Conservation (phyloP, 2,888 invertebrate species). For the Drosophila differens region DNA sequence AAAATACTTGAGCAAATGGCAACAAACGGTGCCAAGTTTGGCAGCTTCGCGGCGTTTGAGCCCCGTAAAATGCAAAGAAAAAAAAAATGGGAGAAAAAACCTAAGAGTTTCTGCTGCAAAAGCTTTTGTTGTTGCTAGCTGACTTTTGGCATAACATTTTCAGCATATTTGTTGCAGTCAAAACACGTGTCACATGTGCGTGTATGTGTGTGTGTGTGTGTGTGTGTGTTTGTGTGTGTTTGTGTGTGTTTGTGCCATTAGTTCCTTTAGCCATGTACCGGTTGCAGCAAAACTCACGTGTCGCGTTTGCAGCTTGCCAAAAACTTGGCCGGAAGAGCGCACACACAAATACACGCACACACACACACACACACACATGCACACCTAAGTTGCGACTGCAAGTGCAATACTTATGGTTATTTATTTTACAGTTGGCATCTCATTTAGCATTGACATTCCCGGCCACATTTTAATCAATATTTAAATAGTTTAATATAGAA, state of each 20-base stretch:
- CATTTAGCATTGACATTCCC: constrained; percentile 41
- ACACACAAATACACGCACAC: constrained; percentile 13
- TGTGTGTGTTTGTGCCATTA: constrained; percentile 56
- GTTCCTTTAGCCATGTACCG: constrained; percentile 71
- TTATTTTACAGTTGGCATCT: constrained; percentile 39
- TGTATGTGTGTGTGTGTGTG: constrained; percentile 33
- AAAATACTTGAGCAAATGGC: constrained; percentile 78
- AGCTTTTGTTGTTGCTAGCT: constrained; percentile 40
- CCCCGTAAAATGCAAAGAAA: constrained; percentile 65
- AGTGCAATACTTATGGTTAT: constrained; percentile 52
- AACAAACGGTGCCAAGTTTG: constrained; percentile 79
- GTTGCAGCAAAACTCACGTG: constrained; percentile 71
- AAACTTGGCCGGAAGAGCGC: constrained; percentile 67
- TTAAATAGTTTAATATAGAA: constrained; percentile 22
- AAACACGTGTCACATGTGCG: constrained; percentile 70
- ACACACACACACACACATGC: constrained; percentile 2
- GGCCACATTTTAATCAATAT: constrained; percentile 49
- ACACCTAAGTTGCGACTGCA: constrained; percentile 8
- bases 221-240: constrained; percentile 32
- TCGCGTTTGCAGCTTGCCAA: constrained; percentile 62
- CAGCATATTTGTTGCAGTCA: constrained; percentile 78
- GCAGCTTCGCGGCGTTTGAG: constrained; percentile 71
- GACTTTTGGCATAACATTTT: constrained; percentile 78
- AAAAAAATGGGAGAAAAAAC: neutral
- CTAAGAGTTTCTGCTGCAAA: constrained; percentile 9